Conservation (phyloP, 2,797 vertebrate genomes). For the Helicolenus hilgendorfi region DNA sequence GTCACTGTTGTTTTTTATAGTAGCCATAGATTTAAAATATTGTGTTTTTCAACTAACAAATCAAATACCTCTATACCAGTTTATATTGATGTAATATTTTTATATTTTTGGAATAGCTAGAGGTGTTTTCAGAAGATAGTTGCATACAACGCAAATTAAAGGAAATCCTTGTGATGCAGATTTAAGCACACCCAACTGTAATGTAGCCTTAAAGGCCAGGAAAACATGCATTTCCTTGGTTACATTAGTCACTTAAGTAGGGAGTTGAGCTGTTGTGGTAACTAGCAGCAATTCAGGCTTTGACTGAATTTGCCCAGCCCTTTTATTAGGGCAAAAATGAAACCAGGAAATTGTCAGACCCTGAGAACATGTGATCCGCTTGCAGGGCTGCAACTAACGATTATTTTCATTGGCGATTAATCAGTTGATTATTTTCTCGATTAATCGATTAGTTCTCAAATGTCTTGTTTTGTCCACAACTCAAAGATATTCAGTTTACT, state of each 20-base stretch:
- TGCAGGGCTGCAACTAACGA: no score
- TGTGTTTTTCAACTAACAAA: background rate
- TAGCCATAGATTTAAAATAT: background rate
- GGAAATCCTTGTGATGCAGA: background rate
- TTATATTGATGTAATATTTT: background rate
- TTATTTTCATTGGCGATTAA: no score
- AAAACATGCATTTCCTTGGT: background rate
- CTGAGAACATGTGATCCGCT: conserved; percentile 49
- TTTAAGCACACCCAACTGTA: background rate
- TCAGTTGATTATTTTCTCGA: no score
- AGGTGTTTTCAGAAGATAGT: background rate
- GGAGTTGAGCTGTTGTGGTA: background rate
- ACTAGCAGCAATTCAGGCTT: background rate
- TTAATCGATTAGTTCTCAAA: no score
- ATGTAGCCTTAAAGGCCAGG: background rate
- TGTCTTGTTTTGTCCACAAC: no score
- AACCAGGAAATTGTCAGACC: conserved; percentile 41
- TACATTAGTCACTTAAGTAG: background rate
- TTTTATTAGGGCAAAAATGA: background rate
- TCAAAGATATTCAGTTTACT: no score
- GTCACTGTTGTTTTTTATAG: conserved; percentile 7
- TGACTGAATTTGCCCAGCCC: conserved; percentile 11
- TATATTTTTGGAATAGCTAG: background rate
- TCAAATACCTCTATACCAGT: background rate
- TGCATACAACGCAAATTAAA: background rate